Evolutionary conservation across 2,113 vertebrate species (phyloP), one percentile per base, ranked within the genome.

Genomic region (Delphinapterus leucas): DNA sequence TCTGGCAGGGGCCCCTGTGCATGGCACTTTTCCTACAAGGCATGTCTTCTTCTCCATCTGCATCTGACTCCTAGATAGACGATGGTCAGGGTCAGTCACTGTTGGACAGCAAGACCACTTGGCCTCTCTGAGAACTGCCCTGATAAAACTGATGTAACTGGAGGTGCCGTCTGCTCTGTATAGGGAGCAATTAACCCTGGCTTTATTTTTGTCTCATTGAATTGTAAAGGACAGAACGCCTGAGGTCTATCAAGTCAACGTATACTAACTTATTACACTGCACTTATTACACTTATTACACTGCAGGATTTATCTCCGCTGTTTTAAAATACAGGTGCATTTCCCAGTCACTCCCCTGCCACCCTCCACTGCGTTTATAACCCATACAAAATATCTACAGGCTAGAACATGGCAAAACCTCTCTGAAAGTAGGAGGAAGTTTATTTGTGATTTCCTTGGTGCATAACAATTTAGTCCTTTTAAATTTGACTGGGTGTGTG

Each of bases 301-400:
- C n/a, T 82, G 67, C 31, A 82, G 33, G 76, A 79, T 76, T 89
- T 47, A 87, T 90, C 58, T 92, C 49, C 18, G 36, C 79, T 83
- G 68, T 83, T 92, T 92, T 76, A 31, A 53, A 86, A 79, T 63
- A 80, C 74, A 71, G 49, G 17, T 33, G 31, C 26, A 73, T 89
- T 90, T 88, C 31, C n/a, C n/a, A 71, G 21, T 86, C 12, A 11
- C 44, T 53, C 15, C 41, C 21, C 61, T 1, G 12, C 13, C 14
- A 8, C 44, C 21, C 13, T 0, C 76, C 13, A 18, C 28, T 41
- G n/a, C 47, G 49, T 67, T 88, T 81, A 74, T 88, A 74, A 92
- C n/a, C 18, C 31, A n/a, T 44, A 47, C 60, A 95, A 97, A 86
- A 63, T 73, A 93, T 73, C 53, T 85, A 53, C n/a, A 90, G 65